Evolutionary conservation across 2,797 vertebrate species (phyloP).

Genomic region (Enteromius unitaeniatus): DNA sequence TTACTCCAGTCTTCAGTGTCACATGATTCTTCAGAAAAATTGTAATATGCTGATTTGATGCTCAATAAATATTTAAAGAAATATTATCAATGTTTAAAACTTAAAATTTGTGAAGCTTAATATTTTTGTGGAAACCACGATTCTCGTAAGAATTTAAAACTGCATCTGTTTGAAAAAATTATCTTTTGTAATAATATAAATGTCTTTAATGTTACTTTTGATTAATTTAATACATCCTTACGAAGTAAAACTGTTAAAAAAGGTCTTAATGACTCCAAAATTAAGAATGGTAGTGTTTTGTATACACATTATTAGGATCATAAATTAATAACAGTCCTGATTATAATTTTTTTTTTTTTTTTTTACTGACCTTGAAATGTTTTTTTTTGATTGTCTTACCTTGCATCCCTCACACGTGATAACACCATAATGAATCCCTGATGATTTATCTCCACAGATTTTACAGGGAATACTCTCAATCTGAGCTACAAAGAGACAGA

Average conservation of each 20-base stretch:
- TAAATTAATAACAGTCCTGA: neutral
- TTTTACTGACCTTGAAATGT: neutral
- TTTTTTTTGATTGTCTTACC: conserved; percentile 75
- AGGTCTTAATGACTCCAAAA: neutral
- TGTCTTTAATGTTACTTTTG: neutral
- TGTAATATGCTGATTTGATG: neutral
- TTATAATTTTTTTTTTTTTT: neutral
- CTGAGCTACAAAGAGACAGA: conserved; percentile 85
- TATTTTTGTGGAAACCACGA: neutral
- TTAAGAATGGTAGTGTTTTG: neutral
- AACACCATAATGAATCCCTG: conserved; percentile 96
- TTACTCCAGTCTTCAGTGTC: neutral
- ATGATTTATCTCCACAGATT: conserved; percentile 98
- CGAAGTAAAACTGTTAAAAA: neutral
- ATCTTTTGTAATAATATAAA: neutral
- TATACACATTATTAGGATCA: neutral
- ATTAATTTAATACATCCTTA: neutral
- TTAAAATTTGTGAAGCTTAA: neutral
- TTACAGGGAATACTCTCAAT: conserved; percentile 99
- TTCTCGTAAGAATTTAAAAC: neutral
- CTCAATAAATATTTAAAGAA: neutral
- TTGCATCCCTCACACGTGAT: conserved; percentile 97
- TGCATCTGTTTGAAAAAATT: neutral
- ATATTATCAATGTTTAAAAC: neutral
- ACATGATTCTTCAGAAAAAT: neutral